Percentiles rank a stretch among this genome's conserved stretches.
Conservation (phyloP, 2,888 invertebrate species). For the Steromphala cineraria region DNA sequence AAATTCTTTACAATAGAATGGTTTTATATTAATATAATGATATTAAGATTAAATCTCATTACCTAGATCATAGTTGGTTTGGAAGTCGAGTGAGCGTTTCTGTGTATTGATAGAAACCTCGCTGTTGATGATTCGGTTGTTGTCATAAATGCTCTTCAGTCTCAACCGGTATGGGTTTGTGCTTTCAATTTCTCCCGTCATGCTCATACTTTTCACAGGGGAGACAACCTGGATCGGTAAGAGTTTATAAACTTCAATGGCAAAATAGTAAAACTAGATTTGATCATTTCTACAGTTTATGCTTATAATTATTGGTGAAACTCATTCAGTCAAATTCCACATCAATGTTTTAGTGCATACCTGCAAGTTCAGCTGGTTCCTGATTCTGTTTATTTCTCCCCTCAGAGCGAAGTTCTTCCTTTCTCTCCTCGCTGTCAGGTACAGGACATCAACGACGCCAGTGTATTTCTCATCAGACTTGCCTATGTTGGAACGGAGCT, state of each 20-base stretch:
- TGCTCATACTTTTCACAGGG: conserved; percentile 27
- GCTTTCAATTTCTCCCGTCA: conserved; percentile 25
- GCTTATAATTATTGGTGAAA: too few species aligned
- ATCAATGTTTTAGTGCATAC: conserved; percentile 32
- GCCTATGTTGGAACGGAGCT: conserved; percentile 49
- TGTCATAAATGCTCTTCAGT: conserved; percentile 36
- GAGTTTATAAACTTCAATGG: too few species aligned
- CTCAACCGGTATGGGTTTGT: conserved; percentile 33
- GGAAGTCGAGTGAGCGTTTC: conserved; percentile 31
- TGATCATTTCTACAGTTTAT: too few species aligned
- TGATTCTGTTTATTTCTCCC: conserved; percentile 55
- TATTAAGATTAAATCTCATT: not conserved
- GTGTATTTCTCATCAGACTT: conserved; percentile 39
- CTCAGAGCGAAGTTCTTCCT: conserved; percentile 51
- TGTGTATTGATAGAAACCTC: conserved; percentile 36
- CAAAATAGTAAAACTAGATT: not conserved
- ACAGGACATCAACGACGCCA: conserved; percentile 52
- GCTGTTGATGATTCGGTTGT: conserved; percentile 34
- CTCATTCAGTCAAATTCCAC: too few species aligned
- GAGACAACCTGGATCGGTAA: conserved; percentile 22
- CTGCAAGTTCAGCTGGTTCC: conserved; percentile 49
- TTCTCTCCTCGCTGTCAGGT: conserved; percentile 50
- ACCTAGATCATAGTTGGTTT: conserved; percentile 48
- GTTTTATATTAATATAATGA: not conserved
- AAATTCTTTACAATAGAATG: not conserved